Evolutionary conservation across 1,140 invertebrate species (phyloP).

Genomic region (Drosophila nigromelanica): DNA sequence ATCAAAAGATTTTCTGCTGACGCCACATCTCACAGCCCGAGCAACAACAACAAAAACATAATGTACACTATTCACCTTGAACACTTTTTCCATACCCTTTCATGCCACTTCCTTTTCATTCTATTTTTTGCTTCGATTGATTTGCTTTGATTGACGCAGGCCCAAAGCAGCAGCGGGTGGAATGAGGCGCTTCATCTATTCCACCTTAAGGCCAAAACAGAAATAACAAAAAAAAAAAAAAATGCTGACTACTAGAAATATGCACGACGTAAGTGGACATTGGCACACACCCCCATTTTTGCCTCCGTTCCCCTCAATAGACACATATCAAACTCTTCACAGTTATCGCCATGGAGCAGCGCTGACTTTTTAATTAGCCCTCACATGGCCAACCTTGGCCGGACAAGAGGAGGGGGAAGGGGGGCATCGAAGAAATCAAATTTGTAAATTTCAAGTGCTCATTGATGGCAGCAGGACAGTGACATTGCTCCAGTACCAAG

Average conservation of each 20-base stretch:
- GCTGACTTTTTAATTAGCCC: slow-evolving; percentile 39
- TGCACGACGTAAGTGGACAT: slow-evolving; percentile 29
- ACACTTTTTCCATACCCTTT: slow-evolving; percentile 7
- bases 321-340: slow-evolving; percentile 3
- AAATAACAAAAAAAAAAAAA: slow-evolving; percentile 3
- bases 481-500: slow-evolving; percentile 26
- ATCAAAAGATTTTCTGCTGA: slow-evolving; percentile 56
- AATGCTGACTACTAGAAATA: slow-evolving; percentile 38
- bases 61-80: slow-evolving; percentile 36
- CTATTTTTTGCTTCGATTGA: slow-evolving; percentile 32
- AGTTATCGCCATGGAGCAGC: slow-evolving; percentile 10
- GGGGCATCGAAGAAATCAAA: neutral
- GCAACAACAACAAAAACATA: neutral
- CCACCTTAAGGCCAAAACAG: slow-evolving; percentile 29
- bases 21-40: neutral
- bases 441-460: slow-evolving; percentile 18
- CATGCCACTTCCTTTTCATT: slow-evolving; percentile 14
- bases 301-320: neutral
- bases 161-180: slow-evolving; percentile 1
- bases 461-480: slow-evolving; percentile 28
- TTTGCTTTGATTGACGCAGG: slow-evolving; percentile 36
- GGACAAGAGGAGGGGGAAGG: neutral
- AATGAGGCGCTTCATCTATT: slow-evolving; percentile 10
- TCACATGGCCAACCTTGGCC: slow-evolving; percentile 17
- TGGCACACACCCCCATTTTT: neutral